Base-by-base conservation (phyloP, 1,140 invertebrate species). In the Cardiocondyla obscurior region DNA sequence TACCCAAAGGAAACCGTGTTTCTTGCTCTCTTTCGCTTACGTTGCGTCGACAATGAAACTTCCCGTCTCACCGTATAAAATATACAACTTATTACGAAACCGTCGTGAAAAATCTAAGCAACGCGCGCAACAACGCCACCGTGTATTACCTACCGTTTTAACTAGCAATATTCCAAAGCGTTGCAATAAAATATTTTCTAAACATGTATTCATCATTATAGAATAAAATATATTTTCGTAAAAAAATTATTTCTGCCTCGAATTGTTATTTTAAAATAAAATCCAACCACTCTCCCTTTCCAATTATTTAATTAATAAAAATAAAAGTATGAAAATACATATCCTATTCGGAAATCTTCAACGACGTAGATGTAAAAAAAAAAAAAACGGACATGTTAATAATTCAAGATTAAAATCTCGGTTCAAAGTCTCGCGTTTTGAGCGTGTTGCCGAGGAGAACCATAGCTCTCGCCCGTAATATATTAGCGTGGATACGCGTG, bases 1-100 rank as follows among this genome's bases (percentile, higher is more conserved):
- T 65, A 65, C 86, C 73, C 49, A 74, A 82, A 88, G 82, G 85
- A 81, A 84, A 86, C 57, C 81, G 81, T 74, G 82, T 84, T 86
- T 86, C 87, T 82, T 79, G 58, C 51, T 60, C 69, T 60, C 55
- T 44, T 72, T 55, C 79, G 53, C 49, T 67, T 64, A 60, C 81
- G 64, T 81, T 64, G 22, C 53, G 25, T 33, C 16, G 51, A 82
- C 84, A 39, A 86, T 85, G 65, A 85, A 69, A 85, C 69, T 85
- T 85, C 77, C 85, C 62, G 53, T 69, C 73, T 53, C 55, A 42
- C 46, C 74, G 46, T 79, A 69, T 69, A 53, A 69, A 67, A 53
- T 77, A 67, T 65, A 79, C 62, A 30, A 25, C 28, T 33, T 42
- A 30, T 16, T 46, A 55, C 55, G 74, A 55, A 69, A 79, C 55